Evolutionary conservation across 2,113 vertebrate genomes (phyloP), one percentile per base, ranked within the genome.

Genomic region (Prunella fulvescens): DNA sequence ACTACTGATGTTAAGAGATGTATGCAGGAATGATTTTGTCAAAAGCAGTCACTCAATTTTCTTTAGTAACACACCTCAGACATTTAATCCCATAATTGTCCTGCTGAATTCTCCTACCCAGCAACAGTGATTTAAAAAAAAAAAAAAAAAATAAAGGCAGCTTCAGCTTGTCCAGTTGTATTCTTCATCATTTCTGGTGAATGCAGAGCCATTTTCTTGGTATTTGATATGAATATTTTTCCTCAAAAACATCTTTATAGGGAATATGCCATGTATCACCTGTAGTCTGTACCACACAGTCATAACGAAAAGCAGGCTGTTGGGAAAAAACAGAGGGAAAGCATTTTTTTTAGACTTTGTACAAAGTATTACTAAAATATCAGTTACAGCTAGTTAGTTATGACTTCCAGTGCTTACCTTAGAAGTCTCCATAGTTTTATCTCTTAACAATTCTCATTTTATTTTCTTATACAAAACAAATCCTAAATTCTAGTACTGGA

Each of bases 141-240:
- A 24, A 35, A 19, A 57, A 40, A 25, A 51, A 42, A 20, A 26
- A 71, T 66, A 31, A 22, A 37, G 28, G 28, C 18, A 42, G 8
- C 83, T 96, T 93, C 69, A 81, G 57, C 69, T 44, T 73, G 29
- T 72, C 76, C 66, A 93, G 16, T 57, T 90, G 17, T 15, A 60
- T 78, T 69, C 45, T 92, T 94, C 74, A 71, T 53, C 16, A 29
- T 50, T 95, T 92, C 71, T 90, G 97, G 29, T 95, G 98, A 88
- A 99, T 96, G 94, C 99, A 99, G 50, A 99, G 98, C 99, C 99
- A 99, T 66, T 97, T 98, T 71, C 97, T 98, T 28, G 99, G 99
- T 11, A 99, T 97, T 98, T 97, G 97, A 71, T 98, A 98, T 7
- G 98, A 98, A 35, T 97, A 97, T 96, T 99, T 98, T 95, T 98